phyloP scores from a whole-genome alignment of 2,888 invertebrate species.

The Acleris laterana region DNA sequence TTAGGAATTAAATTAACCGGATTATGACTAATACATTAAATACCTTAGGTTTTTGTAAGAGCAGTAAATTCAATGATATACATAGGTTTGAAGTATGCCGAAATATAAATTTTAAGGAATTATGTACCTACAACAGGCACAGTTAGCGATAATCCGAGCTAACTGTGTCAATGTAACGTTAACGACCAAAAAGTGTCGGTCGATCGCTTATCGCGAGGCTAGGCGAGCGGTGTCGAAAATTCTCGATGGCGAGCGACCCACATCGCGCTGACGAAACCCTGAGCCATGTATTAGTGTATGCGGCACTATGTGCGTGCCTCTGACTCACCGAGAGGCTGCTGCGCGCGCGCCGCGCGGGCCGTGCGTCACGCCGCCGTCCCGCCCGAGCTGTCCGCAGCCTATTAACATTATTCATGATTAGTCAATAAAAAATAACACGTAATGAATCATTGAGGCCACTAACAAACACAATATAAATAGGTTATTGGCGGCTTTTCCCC shows the following conservation, averaged over 20 bases:
- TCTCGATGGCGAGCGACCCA: slow-evolving; percentile 62
- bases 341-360: slow-evolving; percentile 10
- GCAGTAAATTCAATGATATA: too few species aligned
- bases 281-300: slow-evolving; percentile 53
- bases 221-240: slow-evolving; percentile 63
- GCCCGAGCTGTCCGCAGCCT: background rate
- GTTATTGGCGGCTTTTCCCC: slow-evolving; percentile 19
- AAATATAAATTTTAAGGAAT: slow-evolving; percentile 17
- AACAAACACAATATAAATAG: slow-evolving; percentile 25
- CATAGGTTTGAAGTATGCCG: background rate
- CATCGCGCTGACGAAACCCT: slow-evolving; percentile 65
- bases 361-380: slow-evolving; percentile 35
- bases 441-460: slow-evolving; percentile 21
- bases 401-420: slow-evolving; percentile 17
- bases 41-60: background rate
- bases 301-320: slow-evolving; percentile 45
- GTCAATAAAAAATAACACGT: slow-evolving; percentile 23
- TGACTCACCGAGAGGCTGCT: slow-evolving; percentile 49
- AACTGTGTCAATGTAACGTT: slow-evolving; percentile 66
- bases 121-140: slow-evolving; percentile 21
- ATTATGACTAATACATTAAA: slow-evolving; percentile 20
- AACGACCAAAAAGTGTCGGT: slow-evolving; percentile 59
- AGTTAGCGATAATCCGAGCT: slow-evolving; percentile 44
- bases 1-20: slow-evolving; percentile 22
- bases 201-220: slow-evolving; percentile 54